Conservation (phyloP, 2,113 vertebrate species). For the Psephotus haematonotus region DNA sequence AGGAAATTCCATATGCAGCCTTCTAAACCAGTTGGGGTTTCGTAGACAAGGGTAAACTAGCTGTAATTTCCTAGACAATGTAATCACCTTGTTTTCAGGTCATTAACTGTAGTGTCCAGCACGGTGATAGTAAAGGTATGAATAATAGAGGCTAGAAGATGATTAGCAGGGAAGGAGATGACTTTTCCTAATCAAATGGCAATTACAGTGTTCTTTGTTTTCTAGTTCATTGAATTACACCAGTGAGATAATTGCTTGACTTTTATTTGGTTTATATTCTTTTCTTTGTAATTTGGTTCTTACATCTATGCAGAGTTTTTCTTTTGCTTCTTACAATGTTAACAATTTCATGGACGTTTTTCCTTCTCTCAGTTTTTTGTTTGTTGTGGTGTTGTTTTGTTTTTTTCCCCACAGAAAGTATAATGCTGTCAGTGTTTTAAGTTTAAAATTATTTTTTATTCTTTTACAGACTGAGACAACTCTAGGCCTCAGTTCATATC, state of each 20-base stretch:
- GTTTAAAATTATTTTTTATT: neutral
- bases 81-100: neutral
- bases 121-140: neutral
- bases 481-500: conserved; percentile 81
- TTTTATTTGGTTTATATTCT: neutral
- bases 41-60: neutral
- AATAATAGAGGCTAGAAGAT: neutral
- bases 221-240: neutral
- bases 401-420: neutral
- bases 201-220: neutral
- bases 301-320: neutral
- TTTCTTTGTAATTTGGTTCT: neutral
- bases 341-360: neutral
- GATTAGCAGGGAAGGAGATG: neutral
- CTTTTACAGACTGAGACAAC: conserved; percentile 80
- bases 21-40: neutral
- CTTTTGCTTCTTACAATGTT: neutral
- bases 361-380: neutral
- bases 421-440: neutral
- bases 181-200: neutral
- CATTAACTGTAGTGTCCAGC: neutral
- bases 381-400: neutral
- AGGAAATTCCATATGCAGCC: fast-evolving
- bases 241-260: neutral
- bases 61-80: neutral